Evolutionary conservation across 2,888 invertebrate genomes (phyloP), one percentile per base, ranked within the genome.

Genomic region (Herminia tarsipennalis): DNA sequence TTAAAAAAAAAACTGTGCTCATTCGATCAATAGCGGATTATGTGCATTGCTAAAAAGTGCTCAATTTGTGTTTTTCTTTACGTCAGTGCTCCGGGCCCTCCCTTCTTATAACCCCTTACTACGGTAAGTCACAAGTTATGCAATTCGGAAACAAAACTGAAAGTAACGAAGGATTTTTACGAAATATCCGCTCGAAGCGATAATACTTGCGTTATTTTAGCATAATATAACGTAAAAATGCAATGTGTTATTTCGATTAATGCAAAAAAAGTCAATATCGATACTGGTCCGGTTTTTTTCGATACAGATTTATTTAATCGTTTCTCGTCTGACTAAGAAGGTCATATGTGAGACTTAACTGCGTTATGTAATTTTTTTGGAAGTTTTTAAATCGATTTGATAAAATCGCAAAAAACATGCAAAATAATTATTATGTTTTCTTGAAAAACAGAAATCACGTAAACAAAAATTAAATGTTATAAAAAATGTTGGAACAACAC

Each of bases 21-120:
- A 63, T 65, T 66, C 40, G 51, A 60, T 63, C 51, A 66, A 82
- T 80, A 73, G 88, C 85, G 88, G 87, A 88, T 88, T 86, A 81
- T 84, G 89, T 89, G 90, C 73, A 88, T 86, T 88, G 84, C 86
- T 78, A 74, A 73, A 76, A 80, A 85, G 87, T 87, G 88, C 71
- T 66, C 70, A 55, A 64, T 62, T 59, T 74, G 86, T 86, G 87
- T 76, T 72, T 78, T 75, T 61, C 65, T 81, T 41, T 83, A 78
- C 78, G 66, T 59, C 69, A 83, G 87, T 80, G 82, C 85, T 52
- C 86, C 86, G 45, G 87, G 88, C 63, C 88, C 88, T 41, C 87
- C 86, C 67, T 70, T 65, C 41, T 50, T 28, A 9, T 43, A 43
- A 38, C 68, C 56, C 68, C 65, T 57, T 56, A 50, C 28, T 54